phyloP scores from a whole-genome alignment of 2,797 vertebrate genomes.

The Syndactyla subalaris region DNA sequence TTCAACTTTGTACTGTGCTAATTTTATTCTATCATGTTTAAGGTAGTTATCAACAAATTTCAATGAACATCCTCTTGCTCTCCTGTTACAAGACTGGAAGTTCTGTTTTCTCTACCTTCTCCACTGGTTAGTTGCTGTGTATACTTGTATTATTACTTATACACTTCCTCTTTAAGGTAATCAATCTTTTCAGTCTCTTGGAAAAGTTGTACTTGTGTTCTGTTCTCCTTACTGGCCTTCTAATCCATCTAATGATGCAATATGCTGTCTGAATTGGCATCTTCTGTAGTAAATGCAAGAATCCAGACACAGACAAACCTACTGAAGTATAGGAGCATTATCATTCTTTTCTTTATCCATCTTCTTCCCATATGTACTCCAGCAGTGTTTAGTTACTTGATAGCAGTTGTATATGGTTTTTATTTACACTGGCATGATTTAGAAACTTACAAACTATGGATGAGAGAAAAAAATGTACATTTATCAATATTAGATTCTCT shows the following conservation, averaged over 20 bases:
- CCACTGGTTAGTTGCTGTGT: not conserved
- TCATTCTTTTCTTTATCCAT: not conserved
- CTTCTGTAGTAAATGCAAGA: not conserved
- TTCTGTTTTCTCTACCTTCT: not conserved
- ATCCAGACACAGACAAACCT: not conserved
- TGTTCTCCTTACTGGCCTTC: not conserved
- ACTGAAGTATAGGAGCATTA: not conserved
- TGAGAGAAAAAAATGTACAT: not conserved
- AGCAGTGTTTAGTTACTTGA: not conserved
- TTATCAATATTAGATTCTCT: not conserved
- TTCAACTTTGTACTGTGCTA: not conserved
- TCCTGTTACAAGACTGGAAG: not conserved
- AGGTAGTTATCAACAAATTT: not conserved
- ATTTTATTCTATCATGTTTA: not conserved
- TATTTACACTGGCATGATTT: not conserved
- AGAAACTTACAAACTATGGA: not conserved
- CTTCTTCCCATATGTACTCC: accelerated
- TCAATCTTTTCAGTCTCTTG: not conserved
- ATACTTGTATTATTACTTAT: not conserved
- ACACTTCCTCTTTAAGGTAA: not conserved
- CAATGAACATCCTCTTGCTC: not conserved
- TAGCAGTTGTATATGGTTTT: not conserved
- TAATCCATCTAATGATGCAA: not conserved
- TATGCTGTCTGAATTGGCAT: not conserved
- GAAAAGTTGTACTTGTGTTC: not conserved